A percentile compares a stretch with the other conserved stretches of the same genome.
Conservation (phyloP, 2,888 invertebrate genomes). For the Pandemis heparana region DNA sequence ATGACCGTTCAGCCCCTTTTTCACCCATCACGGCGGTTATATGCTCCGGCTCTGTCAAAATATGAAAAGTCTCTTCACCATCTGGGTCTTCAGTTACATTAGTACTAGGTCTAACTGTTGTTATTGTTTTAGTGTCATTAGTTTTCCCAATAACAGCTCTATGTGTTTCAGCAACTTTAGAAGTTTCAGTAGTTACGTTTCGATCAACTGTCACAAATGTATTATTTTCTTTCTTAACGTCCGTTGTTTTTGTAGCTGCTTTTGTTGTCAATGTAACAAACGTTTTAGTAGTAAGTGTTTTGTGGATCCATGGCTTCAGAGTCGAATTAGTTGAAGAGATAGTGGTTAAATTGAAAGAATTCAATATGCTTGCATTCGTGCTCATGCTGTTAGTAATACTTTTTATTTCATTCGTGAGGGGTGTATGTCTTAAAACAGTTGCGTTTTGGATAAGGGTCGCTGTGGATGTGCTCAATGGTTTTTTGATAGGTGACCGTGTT, state of each 20-base stretch:
- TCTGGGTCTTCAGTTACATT: constrained; percentile 59
- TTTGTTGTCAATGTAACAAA: constrained; percentile 45
- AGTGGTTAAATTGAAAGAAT: constrained; percentile 66
- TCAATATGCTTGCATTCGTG: constrained; percentile 62
- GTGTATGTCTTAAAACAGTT: constrained; percentile 49
- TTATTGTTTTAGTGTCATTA: constrained; percentile 60
- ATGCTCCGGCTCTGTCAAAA: constrained; percentile 85
- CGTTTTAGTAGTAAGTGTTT: constrained; percentile 49
- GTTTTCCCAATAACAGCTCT: constrained; percentile 41
- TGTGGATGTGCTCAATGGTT: constrained; percentile 45
- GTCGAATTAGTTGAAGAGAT: constrained; percentile 56
- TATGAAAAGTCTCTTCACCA: constrained; percentile 81
- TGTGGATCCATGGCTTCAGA: constrained; percentile 44
- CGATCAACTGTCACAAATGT: constrained; percentile 26
- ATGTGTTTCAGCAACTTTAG: constrained; percentile 42
- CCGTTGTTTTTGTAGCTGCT: constrained; percentile 37
- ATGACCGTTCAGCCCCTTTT: constrained; percentile 70
- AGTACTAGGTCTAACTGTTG: constrained; percentile 48
- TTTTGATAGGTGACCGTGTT: constrained; percentile 52
- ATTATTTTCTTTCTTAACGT: constrained; percentile 17
- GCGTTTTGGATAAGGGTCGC: constrained; percentile 47
- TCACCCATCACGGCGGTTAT: constrained; percentile 82
- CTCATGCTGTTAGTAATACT: constrained; percentile 80
- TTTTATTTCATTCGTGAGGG: constrained; percentile 47
- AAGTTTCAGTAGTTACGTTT: constrained; percentile 44